Conservation (phyloP, 2,113 vertebrate species). For the Crypturellus undulatus region DNA sequence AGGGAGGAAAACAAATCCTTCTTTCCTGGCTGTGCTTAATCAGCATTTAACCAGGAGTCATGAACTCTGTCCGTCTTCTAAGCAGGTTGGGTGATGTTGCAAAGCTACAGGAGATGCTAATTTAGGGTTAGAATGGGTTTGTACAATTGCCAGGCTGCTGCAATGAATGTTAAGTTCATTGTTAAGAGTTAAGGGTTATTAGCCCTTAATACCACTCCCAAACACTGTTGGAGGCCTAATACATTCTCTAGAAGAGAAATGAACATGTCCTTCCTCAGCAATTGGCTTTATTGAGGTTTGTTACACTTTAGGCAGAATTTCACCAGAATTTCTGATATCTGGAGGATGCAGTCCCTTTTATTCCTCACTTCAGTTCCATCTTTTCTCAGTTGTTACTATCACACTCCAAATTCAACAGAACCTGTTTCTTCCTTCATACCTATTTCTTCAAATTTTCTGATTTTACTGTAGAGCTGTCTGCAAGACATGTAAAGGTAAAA, state of each 20-base stretch:
- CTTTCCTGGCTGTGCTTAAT: background rate
- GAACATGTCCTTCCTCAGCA: background rate
- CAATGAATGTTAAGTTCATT: background rate
- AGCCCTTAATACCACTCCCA: background rate
- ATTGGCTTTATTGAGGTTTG: background rate
- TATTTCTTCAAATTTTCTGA: background rate
- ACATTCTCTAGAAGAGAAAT: background rate
- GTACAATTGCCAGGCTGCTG: background rate
- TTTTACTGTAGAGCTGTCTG: background rate
- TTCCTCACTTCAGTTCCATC: rapidly evolving
- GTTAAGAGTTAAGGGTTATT: too few relatives aligned
- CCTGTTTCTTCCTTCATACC: background rate
- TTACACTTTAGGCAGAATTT: background rate
- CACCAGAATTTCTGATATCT: background rate
- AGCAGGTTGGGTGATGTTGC: background rate
- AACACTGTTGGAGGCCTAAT: background rate
- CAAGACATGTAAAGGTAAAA: background rate
- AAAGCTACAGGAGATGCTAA: background rate
- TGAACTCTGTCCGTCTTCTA: background rate
- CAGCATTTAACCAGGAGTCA: background rate
- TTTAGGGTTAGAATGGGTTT: background rate
- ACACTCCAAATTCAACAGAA: background rate
- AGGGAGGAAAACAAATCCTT: background rate
- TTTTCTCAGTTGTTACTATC: background rate
- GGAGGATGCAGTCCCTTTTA: background rate